A percentile compares a stretch with the other conserved stretches of the same genome.
phyloP scores from a whole-genome alignment of 2,888 invertebrate genomes.

The Acleris laterana region DNA sequence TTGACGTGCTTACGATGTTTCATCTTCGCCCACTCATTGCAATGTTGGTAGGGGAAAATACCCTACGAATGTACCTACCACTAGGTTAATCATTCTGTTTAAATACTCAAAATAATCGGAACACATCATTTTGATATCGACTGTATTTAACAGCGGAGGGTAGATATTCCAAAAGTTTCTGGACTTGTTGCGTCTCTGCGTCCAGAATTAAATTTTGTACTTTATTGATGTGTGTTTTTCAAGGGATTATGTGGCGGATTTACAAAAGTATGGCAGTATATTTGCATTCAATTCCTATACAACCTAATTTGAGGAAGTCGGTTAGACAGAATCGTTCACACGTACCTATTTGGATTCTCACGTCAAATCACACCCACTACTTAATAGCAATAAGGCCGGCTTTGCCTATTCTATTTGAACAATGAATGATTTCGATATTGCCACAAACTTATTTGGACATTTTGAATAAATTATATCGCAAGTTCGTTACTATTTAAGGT shows the following conservation, averaged over 20 bases:
- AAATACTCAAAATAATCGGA: constrained; percentile 18
- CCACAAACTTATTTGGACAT: constrained; percentile 19
- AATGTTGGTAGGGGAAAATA: constrained; percentile 15
- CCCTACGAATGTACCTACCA: constrained; percentile 27
- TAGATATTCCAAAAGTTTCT: constrained; percentile 33
- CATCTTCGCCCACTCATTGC: constrained; percentile 33
- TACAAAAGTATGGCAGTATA: constrained; percentile 76
- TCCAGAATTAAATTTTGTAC: constrained; percentile 53
- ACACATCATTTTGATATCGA: constrained; percentile 22
- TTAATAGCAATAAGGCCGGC: constrained; percentile 67
- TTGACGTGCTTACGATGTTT: constrained; percentile 30
- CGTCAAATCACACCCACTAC: constrained; percentile 31
- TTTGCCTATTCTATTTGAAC: constrained; percentile 78
- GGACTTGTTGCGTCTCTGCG: constrained; percentile 30
- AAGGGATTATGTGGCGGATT: constrained; percentile 51
- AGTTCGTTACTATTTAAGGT: background rate
- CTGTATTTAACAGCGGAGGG: constrained; percentile 7
- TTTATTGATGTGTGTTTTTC: constrained; percentile 52
- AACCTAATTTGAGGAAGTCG: constrained; percentile 50
- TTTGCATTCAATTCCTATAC: constrained; percentile 79
- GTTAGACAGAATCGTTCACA: constrained; percentile 43
- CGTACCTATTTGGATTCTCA: constrained; percentile 40
- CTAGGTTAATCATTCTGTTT: constrained; percentile 23
- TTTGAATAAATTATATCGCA: background rate
- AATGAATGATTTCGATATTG: constrained; percentile 59